Evolutionary conservation across 2,888 invertebrate species (phyloP), one percentile per base, ranked within the genome.

Genomic region (Epinotia brunnichana): DNA sequence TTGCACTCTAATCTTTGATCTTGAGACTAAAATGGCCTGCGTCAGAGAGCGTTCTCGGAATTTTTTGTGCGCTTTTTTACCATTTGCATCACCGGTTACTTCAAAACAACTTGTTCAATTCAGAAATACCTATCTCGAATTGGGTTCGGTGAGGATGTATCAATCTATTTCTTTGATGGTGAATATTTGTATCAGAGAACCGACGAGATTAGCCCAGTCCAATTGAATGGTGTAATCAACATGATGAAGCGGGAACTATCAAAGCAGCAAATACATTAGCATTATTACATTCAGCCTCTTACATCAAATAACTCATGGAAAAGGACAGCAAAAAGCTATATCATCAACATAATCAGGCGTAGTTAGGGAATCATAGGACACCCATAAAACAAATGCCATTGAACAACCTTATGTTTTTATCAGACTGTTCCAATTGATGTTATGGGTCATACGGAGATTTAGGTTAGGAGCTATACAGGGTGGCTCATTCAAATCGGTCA

Each of bases 1-100:
- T 82, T 83, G 82, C 78, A 81, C 82, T 78, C 78, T 80, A 83
- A 85, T 85, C 83, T 83, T 80, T 78, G 81, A 77, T 85, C 77
- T 85, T 81, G 80, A 76, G 77, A 68, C 60, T 60, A 69, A 69
- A 67, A 69, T 61, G 53, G 64, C 13, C 77, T 75, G 78, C 76
- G 77, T 76, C 76, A 76, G 68, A 74, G 76, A 76, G 76, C 78
- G 69, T 71, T 77, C 75, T 77, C 67, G 56, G 69, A 60, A 68
- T 69, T 67, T n/a, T 73, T 75, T 75, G 62, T 62, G 15, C 4
- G 19, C 5, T 59, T 59, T 35, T 35, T 39, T 64, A 35, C 41
- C 13, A 54, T 64, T 59, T 64, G 39, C 39, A 64, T 41, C 51
- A 15, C 9, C 29, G 48, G 29, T 24, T 51, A n/a, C 39, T 57